Percentiles rank a stretch among this genome's conserved stretches.
phyloP scores from a whole-genome alignment of 2,113 vertebrate genomes.

The Myiopsitta monachus region DNA sequence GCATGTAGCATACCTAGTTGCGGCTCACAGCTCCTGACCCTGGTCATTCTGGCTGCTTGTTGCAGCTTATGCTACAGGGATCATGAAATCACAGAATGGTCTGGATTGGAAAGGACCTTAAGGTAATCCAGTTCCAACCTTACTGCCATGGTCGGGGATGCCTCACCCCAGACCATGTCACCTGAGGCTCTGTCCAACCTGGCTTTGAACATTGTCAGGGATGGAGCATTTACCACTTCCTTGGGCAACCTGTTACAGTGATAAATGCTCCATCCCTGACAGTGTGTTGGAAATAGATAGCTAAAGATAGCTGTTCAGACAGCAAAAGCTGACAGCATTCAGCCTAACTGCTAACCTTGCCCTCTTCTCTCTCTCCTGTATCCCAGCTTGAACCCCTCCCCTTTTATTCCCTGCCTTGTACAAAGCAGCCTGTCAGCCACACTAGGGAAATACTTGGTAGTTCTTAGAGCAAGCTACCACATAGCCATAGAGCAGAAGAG shows the following conservation, averaged over 20 bases:
- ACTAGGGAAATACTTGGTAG: not conserved
- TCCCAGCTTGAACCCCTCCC: not conserved
- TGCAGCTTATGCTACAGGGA: not conserved
- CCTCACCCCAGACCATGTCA: not conserved
- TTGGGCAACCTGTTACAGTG: not conserved
- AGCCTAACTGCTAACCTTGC: not conserved
- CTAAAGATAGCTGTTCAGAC: not conserved
- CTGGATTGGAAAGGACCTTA: not conserved
- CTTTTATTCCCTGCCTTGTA: not conserved
- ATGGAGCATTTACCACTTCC: not conserved
- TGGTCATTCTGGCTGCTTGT: not conserved
- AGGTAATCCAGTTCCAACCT: not conserved
- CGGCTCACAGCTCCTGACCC: not conserved
- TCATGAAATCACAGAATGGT: not conserved
- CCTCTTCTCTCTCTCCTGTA: not conserved
- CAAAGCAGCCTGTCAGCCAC: not conserved
- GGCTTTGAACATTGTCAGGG: not conserved
- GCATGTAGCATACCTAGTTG: not conserved
- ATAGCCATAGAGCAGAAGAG: not conserved
- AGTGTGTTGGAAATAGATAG: not conserved
- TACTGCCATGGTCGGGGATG: not conserved
- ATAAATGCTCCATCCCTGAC: not conserved
- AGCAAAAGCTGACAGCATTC: not conserved
- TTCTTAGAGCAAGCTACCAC: not conserved
- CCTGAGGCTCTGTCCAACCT: not conserved